Evolutionary conservation across 2,888 invertebrate genomes (phyloP).

Genomic region (Agrilus biguttatus): DNA sequence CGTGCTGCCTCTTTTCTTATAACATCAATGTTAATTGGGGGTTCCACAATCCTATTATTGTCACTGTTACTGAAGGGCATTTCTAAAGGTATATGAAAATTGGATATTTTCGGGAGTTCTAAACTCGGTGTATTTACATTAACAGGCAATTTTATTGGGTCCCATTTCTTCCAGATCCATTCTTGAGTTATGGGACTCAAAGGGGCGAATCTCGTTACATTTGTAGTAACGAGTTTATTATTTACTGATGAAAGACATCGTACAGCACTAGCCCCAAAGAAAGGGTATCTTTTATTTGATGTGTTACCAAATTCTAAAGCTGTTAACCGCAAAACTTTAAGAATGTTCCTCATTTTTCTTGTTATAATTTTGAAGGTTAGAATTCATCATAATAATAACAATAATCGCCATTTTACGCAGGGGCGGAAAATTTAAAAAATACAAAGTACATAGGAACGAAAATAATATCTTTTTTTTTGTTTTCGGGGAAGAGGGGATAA

Average conservation of each 20-base stretch:
- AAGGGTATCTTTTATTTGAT: too few relatives aligned
- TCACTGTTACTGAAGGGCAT: slow-evolving; percentile 11
- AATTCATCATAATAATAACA: too few relatives aligned
- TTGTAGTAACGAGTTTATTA: neutral
- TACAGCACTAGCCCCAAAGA: too few relatives aligned
- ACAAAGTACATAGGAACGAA: too few relatives aligned
- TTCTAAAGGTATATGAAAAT: slow-evolving; percentile 14
- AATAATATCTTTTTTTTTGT: too few relatives aligned
- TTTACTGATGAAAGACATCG: neutral
- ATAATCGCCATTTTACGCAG: too few relatives aligned
- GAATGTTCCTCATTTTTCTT: too few relatives aligned
- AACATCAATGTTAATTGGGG: slow-evolving; percentile 16
- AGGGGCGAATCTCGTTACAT: neutral
- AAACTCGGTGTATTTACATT: slow-evolving; percentile 11
- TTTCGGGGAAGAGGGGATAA: too few relatives aligned
- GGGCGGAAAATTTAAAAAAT: too few relatives aligned
- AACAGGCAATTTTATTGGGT: slow-evolving; percentile 18
- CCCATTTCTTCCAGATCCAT: slow-evolving; percentile 24
- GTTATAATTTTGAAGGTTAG: too few relatives aligned
- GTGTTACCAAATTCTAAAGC: too few relatives aligned
- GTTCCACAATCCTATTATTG: slow-evolving; percentile 14
- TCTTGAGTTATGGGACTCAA: slow-evolving; percentile 10
- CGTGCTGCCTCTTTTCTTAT: slow-evolving; percentile 53
- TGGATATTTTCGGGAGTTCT: slow-evolving; percentile 18
- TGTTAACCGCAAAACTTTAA: too few relatives aligned